Evolutionary conservation across 2,797 vertebrate genomes (phyloP), one percentile per base, ranked within the genome.

Genomic region (Coregonus suidteri): DNA sequence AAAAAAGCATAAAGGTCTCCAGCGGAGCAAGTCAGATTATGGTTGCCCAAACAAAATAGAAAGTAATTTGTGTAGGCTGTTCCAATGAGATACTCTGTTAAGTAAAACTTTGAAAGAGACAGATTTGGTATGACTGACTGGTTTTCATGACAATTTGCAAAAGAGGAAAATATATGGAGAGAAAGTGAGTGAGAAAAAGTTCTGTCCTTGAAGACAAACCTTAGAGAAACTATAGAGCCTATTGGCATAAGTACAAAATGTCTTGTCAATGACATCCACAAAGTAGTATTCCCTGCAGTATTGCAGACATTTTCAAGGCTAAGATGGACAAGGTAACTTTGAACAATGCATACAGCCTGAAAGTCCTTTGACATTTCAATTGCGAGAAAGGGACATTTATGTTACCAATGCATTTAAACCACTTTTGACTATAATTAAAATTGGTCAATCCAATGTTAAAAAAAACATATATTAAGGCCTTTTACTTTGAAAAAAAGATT

Each of bases 41-140:
- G 47, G 65, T 52, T 74, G 54, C 37, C 66, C 67, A 69, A 76
- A 71, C 72, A 66, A 77, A 74, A 81, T 70, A 62, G 64, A 47
- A 47, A 47, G 41, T 47, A 0, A 47, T 11, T 47, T 13, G 2
- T 47, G 41, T 47, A 47, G 9, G 41, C 41, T 13, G 11, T 47
- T 47, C 41, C 41, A 47, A 47, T 13, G 69, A 77, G 65, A 72
- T 20, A 65, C 62, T 74, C 31, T 53, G 68, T 81, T 81, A 77
- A 75, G 75, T 74, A 65, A 41, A 62, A 47, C 71, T 71, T 35
- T 0, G 9, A 47, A 47, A 47, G 41, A 72, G 79, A 73, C 75
- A 77, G 79, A 75, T 81, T 74, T 77, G 72, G 54, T 72, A 77
- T 66, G 72, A 73, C 51, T 64, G 79, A 59, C 66, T 77, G 71